These are phyloP conservation scores for Dioctria rufipes DNA, from an alignment of 2,888 invertebrate genomes.

Conservation along the genomic window DNA sequence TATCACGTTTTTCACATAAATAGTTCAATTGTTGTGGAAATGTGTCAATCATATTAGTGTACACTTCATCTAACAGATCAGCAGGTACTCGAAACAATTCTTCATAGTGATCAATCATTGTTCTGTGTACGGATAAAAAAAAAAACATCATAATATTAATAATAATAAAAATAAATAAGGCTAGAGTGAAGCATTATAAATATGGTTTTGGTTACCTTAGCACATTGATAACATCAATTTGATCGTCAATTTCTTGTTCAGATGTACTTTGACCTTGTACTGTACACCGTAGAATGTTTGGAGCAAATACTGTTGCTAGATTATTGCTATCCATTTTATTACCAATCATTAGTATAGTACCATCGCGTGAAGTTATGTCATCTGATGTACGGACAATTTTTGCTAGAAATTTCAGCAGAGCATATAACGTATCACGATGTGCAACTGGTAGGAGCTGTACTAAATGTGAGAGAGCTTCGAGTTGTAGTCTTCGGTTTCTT, in stretches of 20 bases:
- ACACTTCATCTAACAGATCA: constrained; percentile 88
- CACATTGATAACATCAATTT: constrained; percentile 92
- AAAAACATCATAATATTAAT: too few species aligned
- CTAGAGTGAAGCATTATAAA: neutral
- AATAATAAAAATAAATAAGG: neutral
- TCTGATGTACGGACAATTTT: constrained; percentile 70
- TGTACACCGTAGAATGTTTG: constrained; percentile 89
- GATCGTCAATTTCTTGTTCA: constrained; percentile 75
- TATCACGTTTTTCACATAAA: constrained; percentile 70
- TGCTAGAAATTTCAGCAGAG: constrained; percentile 85
- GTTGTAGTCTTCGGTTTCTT: constrained; percentile 85
- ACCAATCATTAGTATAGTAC: constrained; percentile 72
- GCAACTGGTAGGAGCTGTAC: constrained; percentile 88
- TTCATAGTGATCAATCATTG: constrained; percentile 81
- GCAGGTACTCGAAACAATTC: constrained; percentile 84
- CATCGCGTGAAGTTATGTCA: constrained; percentile 64
- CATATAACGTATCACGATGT: constrained; percentile 87
- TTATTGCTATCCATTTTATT: constrained; percentile 97
- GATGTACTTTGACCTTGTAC: constrained; percentile 59
- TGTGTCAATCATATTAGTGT: constrained; percentile 87
- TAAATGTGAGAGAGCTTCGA: constrained; percentile 87
- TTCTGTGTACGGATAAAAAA: constrained; percentile 63
- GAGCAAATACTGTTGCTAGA: constrained; percentile 94
- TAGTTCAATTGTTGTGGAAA: constrained; percentile 87
- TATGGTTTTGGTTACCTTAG: constrained; percentile 73